Conservation (phyloP, 2,888 invertebrate genomes). For the Philonicus albiceps region DNA sequence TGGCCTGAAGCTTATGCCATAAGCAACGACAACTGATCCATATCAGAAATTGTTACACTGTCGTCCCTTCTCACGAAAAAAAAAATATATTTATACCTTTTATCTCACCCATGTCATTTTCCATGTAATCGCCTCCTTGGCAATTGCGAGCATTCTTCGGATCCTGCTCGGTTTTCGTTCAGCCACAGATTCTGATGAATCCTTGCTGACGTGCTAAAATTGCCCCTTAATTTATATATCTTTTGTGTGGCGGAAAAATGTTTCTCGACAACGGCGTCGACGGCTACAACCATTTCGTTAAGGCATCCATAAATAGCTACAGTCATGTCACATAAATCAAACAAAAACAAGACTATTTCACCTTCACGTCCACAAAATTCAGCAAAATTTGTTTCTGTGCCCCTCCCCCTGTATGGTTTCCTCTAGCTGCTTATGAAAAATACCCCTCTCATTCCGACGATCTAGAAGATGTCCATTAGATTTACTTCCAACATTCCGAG, state of each 20-base stretch:
- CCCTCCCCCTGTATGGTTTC: neutral
- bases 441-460: neutral
- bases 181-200: neutral
- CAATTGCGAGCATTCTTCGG: neutral
- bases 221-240: neutral
- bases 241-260: neutral
- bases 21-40: neutral
- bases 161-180: neutral
- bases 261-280: neutral
- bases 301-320: neutral
- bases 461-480: constrained; percentile 9
- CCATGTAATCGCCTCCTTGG: neutral
- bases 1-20: neutral
- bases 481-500: constrained; percentile 28
- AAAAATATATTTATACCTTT: neutral
- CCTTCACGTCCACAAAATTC: neutral
- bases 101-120: neutral
- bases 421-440: neutral
- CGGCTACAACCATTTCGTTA: neutral
- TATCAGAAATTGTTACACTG: neutral
- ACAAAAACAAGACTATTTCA: neutral
- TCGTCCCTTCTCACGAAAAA: neutral
- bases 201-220: neutral
- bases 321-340: neutral
- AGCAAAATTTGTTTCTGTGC: neutral